Percentiles rank a stretch among this genome's conserved stretches.
These are phyloP conservation scores for Cyclura pinguis DNA, from an alignment of 2,797 vertebrate species.

Conservation along the genomic window DNA sequence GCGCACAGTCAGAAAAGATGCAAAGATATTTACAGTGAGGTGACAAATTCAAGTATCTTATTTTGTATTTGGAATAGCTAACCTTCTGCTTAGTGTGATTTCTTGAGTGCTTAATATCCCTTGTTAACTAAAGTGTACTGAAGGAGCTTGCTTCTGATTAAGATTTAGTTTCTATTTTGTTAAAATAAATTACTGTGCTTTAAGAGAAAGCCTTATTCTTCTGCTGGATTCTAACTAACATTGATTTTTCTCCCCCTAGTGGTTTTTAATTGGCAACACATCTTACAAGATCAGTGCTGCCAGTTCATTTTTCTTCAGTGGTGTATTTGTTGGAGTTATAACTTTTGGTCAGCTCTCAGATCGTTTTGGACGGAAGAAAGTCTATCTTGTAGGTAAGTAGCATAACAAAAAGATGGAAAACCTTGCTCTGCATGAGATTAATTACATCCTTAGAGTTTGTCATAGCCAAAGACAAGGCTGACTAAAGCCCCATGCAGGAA, in stretches of 20 bases:
- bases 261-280: slow-evolving; percentile 81
- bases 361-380: slow-evolving; percentile 82
- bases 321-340: slow-evolving; percentile 84
- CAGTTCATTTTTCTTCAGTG: slow-evolving; percentile 84
- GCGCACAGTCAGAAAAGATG: not conserved
- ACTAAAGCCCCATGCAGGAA: not conserved
- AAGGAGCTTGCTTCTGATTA: not conserved
- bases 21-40: not conserved
- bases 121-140: not conserved
- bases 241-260: slow-evolving; percentile 66
- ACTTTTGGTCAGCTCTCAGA: slow-evolving; percentile 84
- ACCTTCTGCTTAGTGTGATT: not conserved
- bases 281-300: slow-evolving; percentile 83
- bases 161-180: not conserved
- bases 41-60: not conserved
- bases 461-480: not conserved
- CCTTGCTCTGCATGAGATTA: rapidly evolving
- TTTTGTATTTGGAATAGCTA: not conserved
- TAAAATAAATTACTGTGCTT: not conserved
- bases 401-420: not conserved
- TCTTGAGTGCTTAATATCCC: not conserved
- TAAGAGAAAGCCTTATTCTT: not conserved
- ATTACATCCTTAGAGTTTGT: not conserved
- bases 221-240: slow-evolving; percentile 34
- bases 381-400: slow-evolving; percentile 82